These are phyloP conservation scores for Dolichoris vasculosae DNA, from an alignment of 1,140 invertebrate species.

Conservation along the genomic window DNA sequence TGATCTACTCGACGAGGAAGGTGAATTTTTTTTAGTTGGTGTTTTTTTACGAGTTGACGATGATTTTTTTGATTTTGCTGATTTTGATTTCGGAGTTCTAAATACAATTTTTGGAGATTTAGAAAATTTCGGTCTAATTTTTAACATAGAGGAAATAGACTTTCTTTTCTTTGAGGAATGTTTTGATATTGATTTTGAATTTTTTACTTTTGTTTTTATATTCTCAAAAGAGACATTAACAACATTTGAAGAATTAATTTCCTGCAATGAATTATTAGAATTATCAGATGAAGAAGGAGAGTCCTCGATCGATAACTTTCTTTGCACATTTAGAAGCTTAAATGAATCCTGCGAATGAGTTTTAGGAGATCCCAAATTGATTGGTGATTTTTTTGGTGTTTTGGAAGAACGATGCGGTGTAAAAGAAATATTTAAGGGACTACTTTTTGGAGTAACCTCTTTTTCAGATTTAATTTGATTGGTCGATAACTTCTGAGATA, in stretches of 20 bases:
- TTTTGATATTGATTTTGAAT: not conserved
- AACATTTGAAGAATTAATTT: not conserved
- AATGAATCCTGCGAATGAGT: constrained; percentile 52
- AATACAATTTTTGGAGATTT: constrained; percentile 59
- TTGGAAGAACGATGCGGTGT: constrained; percentile 60
- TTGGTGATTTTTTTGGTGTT: constrained; percentile 60
- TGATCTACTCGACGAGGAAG: not conserved
- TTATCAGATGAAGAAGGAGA: constrained; percentile 55
- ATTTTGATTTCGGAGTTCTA: constrained; percentile 49
- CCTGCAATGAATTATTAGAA: constrained; percentile 47
- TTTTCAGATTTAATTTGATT: not conserved
- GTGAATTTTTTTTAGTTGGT: no score
- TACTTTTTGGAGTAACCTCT: constrained; percentile 60
- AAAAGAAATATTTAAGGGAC: constrained; percentile 54
- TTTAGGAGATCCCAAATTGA: constrained; percentile 60
- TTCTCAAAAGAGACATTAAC: not conserved
- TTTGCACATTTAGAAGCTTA: constrained; percentile 55
- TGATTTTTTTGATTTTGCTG: constrained; percentile 30
- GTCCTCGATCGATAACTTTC: constrained; percentile 56
- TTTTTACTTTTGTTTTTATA: not conserved
- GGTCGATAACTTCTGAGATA: not conserved
- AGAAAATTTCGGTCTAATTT: constrained; percentile 47
- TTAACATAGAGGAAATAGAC: constrained; percentile 22
- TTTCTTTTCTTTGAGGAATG: not conserved
- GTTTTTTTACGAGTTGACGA: not conserved